Evolutionary conservation across 2,888 invertebrate genomes (phyloP).

Genomic region (Andrena minutula): DNA sequence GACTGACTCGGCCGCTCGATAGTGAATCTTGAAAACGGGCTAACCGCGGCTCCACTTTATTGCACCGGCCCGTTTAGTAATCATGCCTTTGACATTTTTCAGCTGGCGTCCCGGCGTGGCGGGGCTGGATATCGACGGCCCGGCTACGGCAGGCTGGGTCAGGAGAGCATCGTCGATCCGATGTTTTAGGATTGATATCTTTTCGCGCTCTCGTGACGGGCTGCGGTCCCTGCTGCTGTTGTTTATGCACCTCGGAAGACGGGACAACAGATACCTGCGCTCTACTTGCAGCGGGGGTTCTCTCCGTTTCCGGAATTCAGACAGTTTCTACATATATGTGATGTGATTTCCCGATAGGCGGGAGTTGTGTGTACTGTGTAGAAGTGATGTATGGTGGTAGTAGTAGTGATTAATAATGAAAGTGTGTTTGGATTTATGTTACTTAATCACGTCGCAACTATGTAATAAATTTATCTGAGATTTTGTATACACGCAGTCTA

Average conservation of each 20-base stretch:
- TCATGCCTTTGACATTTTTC: constrained; percentile 66
- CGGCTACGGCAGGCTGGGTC: constrained; percentile 27
- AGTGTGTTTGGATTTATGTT: too few species aligned
- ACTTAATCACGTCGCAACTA: too few species aligned
- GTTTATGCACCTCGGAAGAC: neutral
- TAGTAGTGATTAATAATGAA: too few species aligned
- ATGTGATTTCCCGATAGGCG: too few species aligned
- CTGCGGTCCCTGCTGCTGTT: neutral
- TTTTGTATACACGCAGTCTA: too few species aligned
- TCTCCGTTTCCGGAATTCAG: neutral
- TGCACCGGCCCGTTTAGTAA: constrained; percentile 65
- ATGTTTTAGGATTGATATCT: constrained; percentile 36
- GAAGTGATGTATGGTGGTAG: too few species aligned
- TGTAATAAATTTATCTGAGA: too few species aligned
- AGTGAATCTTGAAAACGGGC: constrained; percentile 66
- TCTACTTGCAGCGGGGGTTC: neutral
- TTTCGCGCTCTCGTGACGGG: constrained; percentile 10
- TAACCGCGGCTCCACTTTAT: constrained; percentile 48
- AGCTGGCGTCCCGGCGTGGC: neutral
- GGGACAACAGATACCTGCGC: neutral
- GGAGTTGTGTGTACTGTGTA: too few species aligned
- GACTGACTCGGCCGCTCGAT: constrained; percentile 56
- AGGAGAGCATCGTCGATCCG: constrained; percentile 32
- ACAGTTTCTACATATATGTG: too few species aligned
- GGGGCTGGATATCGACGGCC: constrained; percentile 39